Base-by-base conservation (phyloP, 2,113 vertebrate species). In the Vidua macroura region DNA sequence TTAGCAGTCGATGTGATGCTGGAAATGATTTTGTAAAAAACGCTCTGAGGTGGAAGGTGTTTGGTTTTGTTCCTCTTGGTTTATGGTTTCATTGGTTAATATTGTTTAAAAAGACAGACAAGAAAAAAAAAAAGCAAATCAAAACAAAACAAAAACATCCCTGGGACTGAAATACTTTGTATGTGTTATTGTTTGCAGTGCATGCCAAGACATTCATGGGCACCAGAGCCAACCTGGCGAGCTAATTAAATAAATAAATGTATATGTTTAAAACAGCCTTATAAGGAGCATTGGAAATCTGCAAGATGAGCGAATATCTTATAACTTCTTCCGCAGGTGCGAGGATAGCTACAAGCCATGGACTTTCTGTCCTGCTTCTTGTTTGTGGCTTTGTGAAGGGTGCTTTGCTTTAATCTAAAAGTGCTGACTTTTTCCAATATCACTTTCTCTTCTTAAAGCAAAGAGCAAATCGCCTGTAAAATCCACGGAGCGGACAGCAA, bases 361-460 rank as follows among this genome's bases (percentile, higher is more conserved):
- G 98, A 98, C 98, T 99, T 98, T 98, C 98, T 97, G 96, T 99
- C 98, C 98, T 99, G 97, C 98, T 99, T 95, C 98, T 99, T 98
- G 97, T 97, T 88, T 98, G 98, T 96, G 98, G 98, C 97, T 97
- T 98, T 98, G 97, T 99, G 98, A 98, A 98, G 98, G 98, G 98
- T 98, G 98, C 98, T 98, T 99, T 99, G 98, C 98, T 99, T 98
- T 99, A 99, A 98, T 98, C 97, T 98, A 98, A 98, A 98, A 98
- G 98, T 98, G 98, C 98, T 98, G 98, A 97, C 98, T 98, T 98
- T 98, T 98, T 98, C 98, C 97, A 98, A 98, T 98, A 98, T 98
- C 98, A 98, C 98, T 98, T 98, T 98, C 98, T 98, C 98, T 98
- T 98, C 98, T 98, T 98, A 98, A 98, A 98, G 98, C 97, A 98